Evolutionary conservation across 2,797 vertebrate genomes (phyloP).

Genomic region (Hypotaenidia philippensis): DNA sequence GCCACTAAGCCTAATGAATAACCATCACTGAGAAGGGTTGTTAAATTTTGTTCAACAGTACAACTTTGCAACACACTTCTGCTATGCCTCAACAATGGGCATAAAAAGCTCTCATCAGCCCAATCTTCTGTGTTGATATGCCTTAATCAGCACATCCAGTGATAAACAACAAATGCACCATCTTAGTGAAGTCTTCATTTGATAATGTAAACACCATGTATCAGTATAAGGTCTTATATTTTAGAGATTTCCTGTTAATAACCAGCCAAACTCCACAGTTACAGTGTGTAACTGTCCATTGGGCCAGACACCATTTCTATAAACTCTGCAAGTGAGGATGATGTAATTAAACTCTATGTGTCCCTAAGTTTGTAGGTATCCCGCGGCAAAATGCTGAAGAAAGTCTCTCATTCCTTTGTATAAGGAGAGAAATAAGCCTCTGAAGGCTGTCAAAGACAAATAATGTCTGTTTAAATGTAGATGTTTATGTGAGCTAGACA

Average conservation of each 20-base stretch:
- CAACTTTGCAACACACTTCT: background rate
- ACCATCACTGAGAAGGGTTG: background rate
- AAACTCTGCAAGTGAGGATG: background rate
- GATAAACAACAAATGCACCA: background rate
- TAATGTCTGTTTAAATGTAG: background rate
- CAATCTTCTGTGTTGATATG: background rate
- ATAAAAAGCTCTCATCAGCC: background rate
- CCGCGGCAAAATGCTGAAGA: background rate
- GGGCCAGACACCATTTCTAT: background rate
- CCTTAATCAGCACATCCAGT: background rate
- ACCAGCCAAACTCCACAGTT: background rate
- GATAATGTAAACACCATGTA: background rate
- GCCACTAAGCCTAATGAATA: background rate
- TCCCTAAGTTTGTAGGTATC: background rate
- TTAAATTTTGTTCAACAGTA: background rate
- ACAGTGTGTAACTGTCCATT: background rate
- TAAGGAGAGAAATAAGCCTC: background rate
- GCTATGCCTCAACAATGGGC: background rate
- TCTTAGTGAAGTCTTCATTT: background rate
- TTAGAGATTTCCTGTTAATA: background rate
- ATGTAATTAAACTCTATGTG: background rate
- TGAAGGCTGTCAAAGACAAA: background rate
- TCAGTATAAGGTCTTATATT: rapidly evolving
- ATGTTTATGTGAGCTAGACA: background rate
- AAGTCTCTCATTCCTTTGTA: background rate